These are phyloP conservation scores for Argyrosomus japonicus DNA, from an alignment of 2,113 vertebrate genomes.

Conservation along the genomic window DNA sequence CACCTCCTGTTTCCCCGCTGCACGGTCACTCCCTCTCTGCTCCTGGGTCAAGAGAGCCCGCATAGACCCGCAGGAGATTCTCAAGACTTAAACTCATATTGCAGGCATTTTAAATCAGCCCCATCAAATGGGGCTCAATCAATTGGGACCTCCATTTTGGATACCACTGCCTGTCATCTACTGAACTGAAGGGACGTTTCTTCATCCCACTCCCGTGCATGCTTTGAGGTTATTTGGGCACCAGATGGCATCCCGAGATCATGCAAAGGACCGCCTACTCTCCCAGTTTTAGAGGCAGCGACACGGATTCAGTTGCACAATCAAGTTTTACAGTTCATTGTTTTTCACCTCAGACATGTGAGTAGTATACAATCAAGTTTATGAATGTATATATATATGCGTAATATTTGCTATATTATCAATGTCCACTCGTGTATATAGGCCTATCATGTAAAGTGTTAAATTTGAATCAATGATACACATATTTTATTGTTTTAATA, in stretches of 20 bases:
- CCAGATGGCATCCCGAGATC: constrained; percentile 27
- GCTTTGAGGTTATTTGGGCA: constrained; percentile 9
- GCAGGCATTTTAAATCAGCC: background rate
- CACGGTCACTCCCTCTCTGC: constrained; percentile 58
- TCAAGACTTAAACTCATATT: background rate
- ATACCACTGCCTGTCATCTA: background rate
- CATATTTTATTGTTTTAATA: constrained; percentile 38
- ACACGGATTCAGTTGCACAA: background rate
- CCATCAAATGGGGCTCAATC: too few species aligned
- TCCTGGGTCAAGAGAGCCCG: constrained; percentile 64
- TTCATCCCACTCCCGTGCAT: background rate
- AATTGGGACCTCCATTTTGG: background rate
- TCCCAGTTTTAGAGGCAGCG: background rate
- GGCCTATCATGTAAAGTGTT: constrained; percentile 13
- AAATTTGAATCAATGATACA: constrained; percentile 10
- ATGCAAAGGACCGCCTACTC: background rate
- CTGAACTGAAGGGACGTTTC: constrained; percentile 4
- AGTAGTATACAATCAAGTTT: background rate
- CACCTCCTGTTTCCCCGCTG: constrained; percentile 82
- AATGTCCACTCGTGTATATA: constrained; percentile 28
- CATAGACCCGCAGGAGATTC: constrained; percentile 33
- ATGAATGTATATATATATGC: constrained; percentile 26
- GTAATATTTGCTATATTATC: background rate
- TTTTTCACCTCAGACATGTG: background rate
- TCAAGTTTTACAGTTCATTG: background rate